A percentile compares a stretch with the other conserved stretches of the same genome.
Evolutionary conservation across 1,140 invertebrate genomes (phyloP).

Genomic region (Drosophila serrata): DNA sequence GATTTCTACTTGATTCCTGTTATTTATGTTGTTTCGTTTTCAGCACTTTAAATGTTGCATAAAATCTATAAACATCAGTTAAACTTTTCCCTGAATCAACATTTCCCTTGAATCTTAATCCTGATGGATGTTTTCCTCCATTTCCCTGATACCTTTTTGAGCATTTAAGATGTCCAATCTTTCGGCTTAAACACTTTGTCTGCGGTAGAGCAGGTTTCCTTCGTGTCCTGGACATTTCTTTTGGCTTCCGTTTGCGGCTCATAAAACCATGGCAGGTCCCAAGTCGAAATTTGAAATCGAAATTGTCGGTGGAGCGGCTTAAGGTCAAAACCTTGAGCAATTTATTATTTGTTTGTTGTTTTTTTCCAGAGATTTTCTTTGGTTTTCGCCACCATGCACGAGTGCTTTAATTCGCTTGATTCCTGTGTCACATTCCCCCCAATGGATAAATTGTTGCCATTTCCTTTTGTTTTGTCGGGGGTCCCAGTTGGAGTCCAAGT

Average conservation of each 20-base stretch:
- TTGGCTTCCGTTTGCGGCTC: slow-evolving; percentile 35
- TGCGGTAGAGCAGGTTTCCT: slow-evolving; percentile 4
- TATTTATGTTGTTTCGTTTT: neutral
- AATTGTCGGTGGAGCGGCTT: slow-evolving; percentile 8
- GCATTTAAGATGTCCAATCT: slow-evolving; percentile 18
- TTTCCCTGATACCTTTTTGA: neutral
- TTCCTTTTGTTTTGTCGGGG: slow-evolving; percentile 74
- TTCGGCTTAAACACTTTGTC: slow-evolving; percentile 5
- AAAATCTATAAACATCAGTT: neutral
- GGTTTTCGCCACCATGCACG: slow-evolving; percentile 53
- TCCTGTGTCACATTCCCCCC: slow-evolving; percentile 45
- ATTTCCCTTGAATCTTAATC: neutral
- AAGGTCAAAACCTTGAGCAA: slow-evolving; percentile 25
- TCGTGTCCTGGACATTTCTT: neutral
- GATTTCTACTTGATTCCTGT: no score
- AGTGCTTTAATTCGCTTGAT: slow-evolving; percentile 57
- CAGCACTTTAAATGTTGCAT: neutral
- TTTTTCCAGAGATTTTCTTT: slow-evolving; percentile 55
- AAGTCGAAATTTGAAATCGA: slow-evolving; percentile 14
- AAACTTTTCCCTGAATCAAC: neutral
- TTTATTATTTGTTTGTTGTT: slow-evolving; percentile 75
- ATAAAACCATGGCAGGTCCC: slow-evolving; percentile 33
- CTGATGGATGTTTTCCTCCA: neutral
- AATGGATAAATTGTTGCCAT: slow-evolving; percentile 75
- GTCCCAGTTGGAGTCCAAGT: neutral